Percentiles rank a stretch among this genome's conserved stretches.
Conservation (phyloP, 1,140 invertebrate genomes). For the Neodiprion virginianus region DNA sequence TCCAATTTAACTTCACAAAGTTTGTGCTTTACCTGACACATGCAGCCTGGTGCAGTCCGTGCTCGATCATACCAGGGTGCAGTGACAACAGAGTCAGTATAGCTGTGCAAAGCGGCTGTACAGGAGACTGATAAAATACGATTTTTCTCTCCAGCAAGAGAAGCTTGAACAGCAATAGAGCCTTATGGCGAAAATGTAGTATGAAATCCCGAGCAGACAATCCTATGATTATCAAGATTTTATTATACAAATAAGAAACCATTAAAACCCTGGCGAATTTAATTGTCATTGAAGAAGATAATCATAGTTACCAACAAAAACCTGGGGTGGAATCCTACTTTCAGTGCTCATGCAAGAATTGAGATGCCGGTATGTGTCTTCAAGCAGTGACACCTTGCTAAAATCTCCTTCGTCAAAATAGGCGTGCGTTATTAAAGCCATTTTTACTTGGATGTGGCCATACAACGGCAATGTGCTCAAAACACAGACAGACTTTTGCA, state of each 20-base stretch:
- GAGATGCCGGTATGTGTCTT: slow-evolving; percentile 93
- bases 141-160: slow-evolving; percentile 89
- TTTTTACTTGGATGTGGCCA: slow-evolving; percentile 93
- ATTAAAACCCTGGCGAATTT: background rate
- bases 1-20: slow-evolving; percentile 19
- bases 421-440: slow-evolving; percentile 94
- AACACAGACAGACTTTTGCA: slow-evolving; percentile 94
- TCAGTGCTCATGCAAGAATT: slow-evolving; percentile 81
- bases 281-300: slow-evolving; percentile 14
- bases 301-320: slow-evolving; percentile 75
- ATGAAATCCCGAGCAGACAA: slow-evolving; percentile 83
- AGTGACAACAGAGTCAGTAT: slow-evolving; percentile 90
- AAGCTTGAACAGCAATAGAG: slow-evolving; percentile 92
- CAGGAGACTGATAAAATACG: slow-evolving; percentile 92
- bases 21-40: slow-evolving; percentile 69
- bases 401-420: slow-evolving; percentile 97
- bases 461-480: slow-evolving; percentile 88
- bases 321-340: slow-evolving; percentile 73
- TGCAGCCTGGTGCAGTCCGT: slow-evolving; percentile 84
- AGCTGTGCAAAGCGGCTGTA: slow-evolving; percentile 85
- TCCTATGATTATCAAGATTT: slow-evolving; percentile 64
- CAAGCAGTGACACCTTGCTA: slow-evolving; percentile 85
- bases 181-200: slow-evolving; percentile 89
- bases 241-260: slow-evolving; percentile 5
- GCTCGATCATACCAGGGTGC: slow-evolving; percentile 88